Base-by-base conservation (phyloP, 2,888 invertebrate genomes). In the Hydrotaea diabolus region DNA sequence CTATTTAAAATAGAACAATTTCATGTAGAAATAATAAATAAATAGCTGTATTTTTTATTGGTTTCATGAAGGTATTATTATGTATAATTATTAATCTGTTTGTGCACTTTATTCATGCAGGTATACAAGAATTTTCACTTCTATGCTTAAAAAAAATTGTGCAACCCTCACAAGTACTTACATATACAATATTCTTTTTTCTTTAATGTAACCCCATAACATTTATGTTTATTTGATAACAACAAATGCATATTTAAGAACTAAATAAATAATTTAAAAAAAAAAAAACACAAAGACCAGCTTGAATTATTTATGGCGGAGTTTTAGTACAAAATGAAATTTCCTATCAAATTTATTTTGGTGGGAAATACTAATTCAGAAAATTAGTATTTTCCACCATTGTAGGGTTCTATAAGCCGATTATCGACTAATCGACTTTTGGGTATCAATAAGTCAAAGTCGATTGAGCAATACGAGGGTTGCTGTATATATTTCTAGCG, bases 1-100 rank as follows among this genome's bases (percentile, higher is more conserved):
- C 31, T 31, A 4, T 73, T 71, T 72, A 53, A 74, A 74, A 74
- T 74, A 79, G 72, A 55, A 74, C 17, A 57, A 73, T 79, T 74
- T 71, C 36, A 55, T 55, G 57, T 53, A 77, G 69, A 23, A 46
- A 21, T 64, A 43, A 39, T 66, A 69, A 15, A 69, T 46, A 46
- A 13, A 66, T 73, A 79, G 55, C 39, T 23, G 39, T 64, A 69
- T 69, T 69, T 31, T 31, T 21, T 69, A 79, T 74, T 79, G 79
- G 64, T 74, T 79, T 74, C 73, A 74, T 23, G n/a, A 43, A 39
- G 1, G 13, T 13, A 31, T 31, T 31, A 31, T 69, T 46, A 31
- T n/a, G n/a, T n/a, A n/a, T n/a, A n/a, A 59, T 75, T 19, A 62
- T 62, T 49, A 66, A 57, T 69, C 19, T 46, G 46, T 74, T 73